These are phyloP conservation scores for Microctenopoma steveboyesi DNA, from an alignment of 2,797 vertebrate genomes.

Conservation along the genomic window DNA sequence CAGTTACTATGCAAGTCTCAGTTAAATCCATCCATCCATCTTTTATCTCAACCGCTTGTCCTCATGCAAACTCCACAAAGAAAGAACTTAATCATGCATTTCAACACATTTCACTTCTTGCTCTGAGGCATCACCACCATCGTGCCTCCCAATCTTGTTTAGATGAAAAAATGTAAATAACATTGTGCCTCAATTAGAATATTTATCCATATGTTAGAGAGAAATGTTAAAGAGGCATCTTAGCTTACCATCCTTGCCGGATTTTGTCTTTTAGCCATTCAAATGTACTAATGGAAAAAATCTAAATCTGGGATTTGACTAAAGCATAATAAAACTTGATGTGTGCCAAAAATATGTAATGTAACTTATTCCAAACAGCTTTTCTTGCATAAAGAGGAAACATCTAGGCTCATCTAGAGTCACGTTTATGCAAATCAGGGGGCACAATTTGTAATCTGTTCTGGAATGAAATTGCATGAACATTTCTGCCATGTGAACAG, in stretches of 20 bases:
- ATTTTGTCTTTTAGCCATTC: not conserved
- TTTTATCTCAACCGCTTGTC: no score
- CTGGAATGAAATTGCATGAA: constrained; percentile 5
- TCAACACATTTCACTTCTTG: no score
- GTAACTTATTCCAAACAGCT: not conserved
- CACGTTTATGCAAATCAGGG: constrained; percentile 25
- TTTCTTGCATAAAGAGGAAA: not conserved
- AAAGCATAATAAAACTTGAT: not conserved
- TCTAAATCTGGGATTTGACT: not conserved
- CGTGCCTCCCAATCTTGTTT: no score
- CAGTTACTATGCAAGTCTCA: constrained; percentile 34
- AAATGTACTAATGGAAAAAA: not conserved
- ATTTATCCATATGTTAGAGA: not conserved
- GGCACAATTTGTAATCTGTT: constrained; percentile 2
- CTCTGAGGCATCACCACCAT: no score
- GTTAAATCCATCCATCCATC: constrained; percentile 23
- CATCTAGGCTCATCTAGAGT: constrained; percentile 2
- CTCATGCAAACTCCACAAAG: no score
- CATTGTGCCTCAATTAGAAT: not conserved
- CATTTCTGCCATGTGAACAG: not conserved
- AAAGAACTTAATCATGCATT: no score
- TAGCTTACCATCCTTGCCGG: not conserved
- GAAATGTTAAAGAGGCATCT: not conserved
- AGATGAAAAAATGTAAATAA: constrained; percentile 14
- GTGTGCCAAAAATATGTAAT: constrained; percentile 11